Evolutionary conservation across 2,113 vertebrate species (phyloP), one percentile per base, ranked within the genome.

Genomic region (Stigmatopora nigra): DNA sequence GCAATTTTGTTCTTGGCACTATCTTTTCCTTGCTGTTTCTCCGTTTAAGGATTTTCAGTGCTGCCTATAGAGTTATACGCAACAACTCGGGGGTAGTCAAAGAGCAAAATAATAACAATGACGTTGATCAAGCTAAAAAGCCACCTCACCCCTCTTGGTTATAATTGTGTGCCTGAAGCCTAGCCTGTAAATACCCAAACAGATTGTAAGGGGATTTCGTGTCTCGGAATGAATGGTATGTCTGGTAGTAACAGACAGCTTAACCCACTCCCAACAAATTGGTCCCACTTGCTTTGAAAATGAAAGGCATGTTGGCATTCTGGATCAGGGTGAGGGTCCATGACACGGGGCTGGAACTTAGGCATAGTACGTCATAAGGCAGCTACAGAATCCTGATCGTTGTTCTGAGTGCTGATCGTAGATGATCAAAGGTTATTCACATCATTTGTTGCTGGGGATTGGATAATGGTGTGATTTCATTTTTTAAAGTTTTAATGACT

Each of bases 171-270:
- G 53, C 41, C 38, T 53, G 67, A 48, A 55, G 55, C 61, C 25
- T 76, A 67, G 13, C 59, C 61, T 56, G 49, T 74, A 80, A 83
- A 77, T 64, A 73, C 78, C 55, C 69, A 76, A 77, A 80, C 68
- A 66, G 68, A 84, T 77, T 83, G 51, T 63, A 47, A 64, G 64
- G 62, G 64, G 76, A 84, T 89, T 86, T 78, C 69, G 61, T 76
- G 82, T 86, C 84, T 86, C 69, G 69, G 86, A 86, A 88, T 88
- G 83, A 85, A 60, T 72, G 84, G 83, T 72, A 85, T 89, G 80
- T 86, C 78, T 82, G 64, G 62, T 51, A 72, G 1, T 68, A 70
- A 75, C 69, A 76, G 73, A 80, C 77, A 78, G 70, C 64, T 80
- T 76, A 82, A 11, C 44, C 58, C 14, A 19, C 64, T 76, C 62